These are phyloP conservation scores for Chaetorhynchus papuensis DNA, from an alignment of 2,113 vertebrate genomes.

Conservation along the genomic window DNA sequence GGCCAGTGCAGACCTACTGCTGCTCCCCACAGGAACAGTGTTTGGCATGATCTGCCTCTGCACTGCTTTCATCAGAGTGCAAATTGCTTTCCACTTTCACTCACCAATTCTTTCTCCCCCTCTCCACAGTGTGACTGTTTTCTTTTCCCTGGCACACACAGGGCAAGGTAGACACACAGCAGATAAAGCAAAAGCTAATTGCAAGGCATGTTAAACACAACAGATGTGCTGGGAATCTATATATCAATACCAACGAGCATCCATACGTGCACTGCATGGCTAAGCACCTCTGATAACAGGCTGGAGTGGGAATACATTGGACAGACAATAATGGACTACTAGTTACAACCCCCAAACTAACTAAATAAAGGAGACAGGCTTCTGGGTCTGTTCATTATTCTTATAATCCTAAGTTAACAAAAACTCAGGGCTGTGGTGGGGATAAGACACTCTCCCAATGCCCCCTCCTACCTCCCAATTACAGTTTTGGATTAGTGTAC, in stretches of 20 bases:
- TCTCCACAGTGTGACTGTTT: neutral
- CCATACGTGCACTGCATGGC: neutral
- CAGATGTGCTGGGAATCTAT: neutral
- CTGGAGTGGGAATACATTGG: neutral
- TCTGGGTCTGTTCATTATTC: constrained; percentile 1
- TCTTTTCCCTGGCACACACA: neutral
- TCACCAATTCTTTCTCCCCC: neutral
- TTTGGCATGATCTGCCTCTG: neutral
- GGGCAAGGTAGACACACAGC: neutral
- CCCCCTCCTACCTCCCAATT: neutral
- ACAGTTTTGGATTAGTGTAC: neutral
- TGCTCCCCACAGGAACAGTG: neutral
- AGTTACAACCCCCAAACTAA: neutral
- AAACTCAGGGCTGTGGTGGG: neutral
- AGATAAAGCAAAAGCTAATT: constrained; percentile 2
- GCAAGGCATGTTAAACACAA: neutral
- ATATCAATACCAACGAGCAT: neutral
- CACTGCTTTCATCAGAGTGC: neutral
- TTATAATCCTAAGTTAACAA: constrained; percentile 4
- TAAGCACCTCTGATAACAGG: neutral
- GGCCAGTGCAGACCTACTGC: neutral
- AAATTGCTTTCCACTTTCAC: neutral
- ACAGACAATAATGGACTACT: neutral
- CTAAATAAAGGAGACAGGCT: constrained; percentile 4
- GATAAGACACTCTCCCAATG: neutral